Conservation (phyloP, 2,113 vertebrate species). For the Alligator sinensis region DNA sequence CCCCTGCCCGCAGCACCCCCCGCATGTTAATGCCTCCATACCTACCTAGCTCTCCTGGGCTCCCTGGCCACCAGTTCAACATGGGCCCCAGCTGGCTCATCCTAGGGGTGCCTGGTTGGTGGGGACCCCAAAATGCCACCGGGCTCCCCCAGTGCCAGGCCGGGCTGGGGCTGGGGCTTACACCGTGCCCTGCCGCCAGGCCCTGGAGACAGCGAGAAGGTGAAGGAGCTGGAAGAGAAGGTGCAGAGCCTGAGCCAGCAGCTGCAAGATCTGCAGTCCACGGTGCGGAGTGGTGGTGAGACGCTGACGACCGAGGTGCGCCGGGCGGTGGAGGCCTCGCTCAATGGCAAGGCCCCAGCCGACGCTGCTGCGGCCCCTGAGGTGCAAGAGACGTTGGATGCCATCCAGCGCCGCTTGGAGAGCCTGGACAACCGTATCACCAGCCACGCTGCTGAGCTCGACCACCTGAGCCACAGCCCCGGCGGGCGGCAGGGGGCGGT, state of each 20-base stretch:
- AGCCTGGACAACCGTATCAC: constrained; percentile 89
- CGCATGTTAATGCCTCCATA: no score
- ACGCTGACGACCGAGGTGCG: constrained; percentile 75
- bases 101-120: no score
- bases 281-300: constrained; percentile 80
- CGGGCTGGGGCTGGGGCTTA: neutral
- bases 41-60: no score
- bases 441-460: constrained; percentile 86
- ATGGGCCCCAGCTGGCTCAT: no score
- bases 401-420: constrained; percentile 89
- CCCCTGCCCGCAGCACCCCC: no score
- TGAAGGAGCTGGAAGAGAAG: constrained; percentile 87
- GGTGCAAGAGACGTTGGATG: constrained; percentile 88
- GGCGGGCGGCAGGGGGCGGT: neutral
- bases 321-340: constrained; percentile 55
- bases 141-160: no score
- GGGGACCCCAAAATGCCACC: no score
- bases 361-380: constrained; percentile 85
- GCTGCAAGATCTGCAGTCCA: constrained; percentile 85
- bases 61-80: no score
- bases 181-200: constrained; percentile 61
- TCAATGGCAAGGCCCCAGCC: constrained; percentile 82
- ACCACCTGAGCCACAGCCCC: constrained; percentile 80
- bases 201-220: constrained; percentile 81
- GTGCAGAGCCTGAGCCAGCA: constrained; percentile 87